Evolutionary conservation across 37 sponge, comb jelly and placozoan species (phyloP).

Genomic region (Mnemiopsis leidyi): DNA sequence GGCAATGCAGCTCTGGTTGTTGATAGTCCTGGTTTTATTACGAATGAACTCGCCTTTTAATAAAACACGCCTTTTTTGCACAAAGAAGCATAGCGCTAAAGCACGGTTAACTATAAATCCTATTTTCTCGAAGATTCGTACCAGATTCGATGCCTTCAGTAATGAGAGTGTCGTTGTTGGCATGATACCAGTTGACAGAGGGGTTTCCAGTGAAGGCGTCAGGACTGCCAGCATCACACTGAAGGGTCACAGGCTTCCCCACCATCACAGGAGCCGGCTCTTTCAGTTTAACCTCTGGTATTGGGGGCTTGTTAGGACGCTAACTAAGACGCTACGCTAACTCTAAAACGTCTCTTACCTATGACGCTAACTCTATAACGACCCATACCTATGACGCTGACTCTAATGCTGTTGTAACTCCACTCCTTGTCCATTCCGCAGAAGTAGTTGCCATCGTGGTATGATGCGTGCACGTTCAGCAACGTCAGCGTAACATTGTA

Average conservation of each 20-base stretch:
- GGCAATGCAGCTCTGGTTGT: too few relatives aligned
- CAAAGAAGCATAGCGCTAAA: too few relatives aligned
- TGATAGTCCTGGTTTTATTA: too few relatives aligned
- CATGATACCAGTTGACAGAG: background rate
- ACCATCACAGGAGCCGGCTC: background rate
- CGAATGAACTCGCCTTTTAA: too few relatives aligned
- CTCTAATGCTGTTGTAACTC: background rate
- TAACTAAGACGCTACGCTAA: background rate
- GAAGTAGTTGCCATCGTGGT: constrained; percentile 31
- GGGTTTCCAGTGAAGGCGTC: constrained; percentile 10
- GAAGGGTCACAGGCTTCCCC: background rate
- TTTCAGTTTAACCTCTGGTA: background rate
- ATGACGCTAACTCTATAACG: background rate
- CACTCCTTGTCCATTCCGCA: background rate
- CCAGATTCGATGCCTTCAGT: constrained; percentile 20
- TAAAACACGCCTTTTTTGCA: too few relatives aligned
- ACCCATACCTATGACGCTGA: background rate
- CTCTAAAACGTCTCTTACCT: background rate
- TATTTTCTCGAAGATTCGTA: too few relatives aligned
- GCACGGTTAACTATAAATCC: too few relatives aligned
- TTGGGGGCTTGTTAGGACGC: background rate
- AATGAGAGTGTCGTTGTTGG: background rate
- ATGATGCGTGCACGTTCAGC: background rate
- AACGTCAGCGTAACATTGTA: background rate
- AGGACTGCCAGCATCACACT: background rate